Evolutionary conservation across 2,113 vertebrate genomes (phyloP).

Genomic region (Morone saxatilis): DNA sequence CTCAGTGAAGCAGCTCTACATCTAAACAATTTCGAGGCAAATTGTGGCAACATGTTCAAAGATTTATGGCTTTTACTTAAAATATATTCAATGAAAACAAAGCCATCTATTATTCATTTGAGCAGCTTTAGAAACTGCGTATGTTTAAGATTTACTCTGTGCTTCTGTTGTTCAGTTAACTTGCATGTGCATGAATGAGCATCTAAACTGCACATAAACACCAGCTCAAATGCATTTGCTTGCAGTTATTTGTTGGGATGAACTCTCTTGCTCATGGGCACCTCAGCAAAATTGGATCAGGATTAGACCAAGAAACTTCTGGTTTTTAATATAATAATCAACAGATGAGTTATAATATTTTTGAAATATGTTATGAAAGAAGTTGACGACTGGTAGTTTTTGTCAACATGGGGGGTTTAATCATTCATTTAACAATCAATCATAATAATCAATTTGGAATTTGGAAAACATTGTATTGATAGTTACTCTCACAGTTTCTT

Average conservation of each 20-base stretch:
- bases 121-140: conserved; percentile 26
- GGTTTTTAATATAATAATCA: background rate
- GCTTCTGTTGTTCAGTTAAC: background rate
- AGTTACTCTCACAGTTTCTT: background rate
- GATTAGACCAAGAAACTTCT: background rate
- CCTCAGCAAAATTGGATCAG: background rate
- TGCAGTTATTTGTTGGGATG: background rate
- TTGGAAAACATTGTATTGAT: background rate
- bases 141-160: background rate
- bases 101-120: conserved; percentile 67
- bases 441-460: background rate
- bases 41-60: conserved; percentile 48
- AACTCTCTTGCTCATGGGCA: background rate
- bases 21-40: conserved; percentile 41
- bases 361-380: background rate
- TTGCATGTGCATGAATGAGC: background rate
- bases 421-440: background rate
- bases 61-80: conserved; percentile 56
- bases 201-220: background rate
- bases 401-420: background rate
- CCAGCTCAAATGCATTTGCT: background rate
- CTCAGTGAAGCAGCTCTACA: conserved; percentile 1
- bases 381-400: no score
- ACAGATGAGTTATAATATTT: background rate
- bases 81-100: conserved; percentile 59